Evolutionary conservation across 1,140 invertebrate species (phyloP).

Genomic region (Helicoverpa armigera): DNA sequence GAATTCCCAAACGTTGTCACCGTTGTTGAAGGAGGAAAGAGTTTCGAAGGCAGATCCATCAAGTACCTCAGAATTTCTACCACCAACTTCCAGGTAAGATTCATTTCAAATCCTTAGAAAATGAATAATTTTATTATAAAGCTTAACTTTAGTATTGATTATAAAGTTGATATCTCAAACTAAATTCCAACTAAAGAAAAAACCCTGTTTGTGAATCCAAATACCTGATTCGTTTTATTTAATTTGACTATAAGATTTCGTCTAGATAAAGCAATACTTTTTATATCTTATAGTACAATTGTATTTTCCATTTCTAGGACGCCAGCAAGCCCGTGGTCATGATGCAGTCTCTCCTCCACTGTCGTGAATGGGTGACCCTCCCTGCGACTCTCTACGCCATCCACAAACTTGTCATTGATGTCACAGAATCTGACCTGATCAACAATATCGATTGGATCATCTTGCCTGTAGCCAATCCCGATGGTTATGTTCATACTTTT

Average conservation of each 20-base stretch:
- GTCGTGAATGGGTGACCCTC: constrained; percentile 89
- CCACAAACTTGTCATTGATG: constrained; percentile 87
- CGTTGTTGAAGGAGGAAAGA: constrained; percentile 77
- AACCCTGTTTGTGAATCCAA: no score
- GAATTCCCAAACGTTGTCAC: constrained; percentile 76
- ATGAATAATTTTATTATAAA: no score
- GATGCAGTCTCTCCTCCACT: constrained; percentile 88
- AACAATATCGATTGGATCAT: constrained; percentile 79
- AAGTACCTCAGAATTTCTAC: constrained; percentile 85
- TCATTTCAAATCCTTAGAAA: not conserved
- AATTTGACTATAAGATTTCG: no score
- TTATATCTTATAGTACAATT: no score
- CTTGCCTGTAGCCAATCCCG: constrained; percentile 87
- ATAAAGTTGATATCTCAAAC: no score
- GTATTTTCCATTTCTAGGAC: constrained; percentile 47
- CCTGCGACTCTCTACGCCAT: constrained; percentile 88
- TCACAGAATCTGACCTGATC: constrained; percentile 82
- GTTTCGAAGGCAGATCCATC: constrained; percentile 79
- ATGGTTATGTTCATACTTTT: constrained; percentile 80
- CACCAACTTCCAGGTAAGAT: constrained; percentile 86
- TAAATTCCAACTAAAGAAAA: no score
- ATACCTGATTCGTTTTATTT: no score
- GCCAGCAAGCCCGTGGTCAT: constrained; percentile 85
- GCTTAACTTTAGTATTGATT: no score
- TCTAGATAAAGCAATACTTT: no score